Percentiles rank a stretch among this genome's conserved stretches.
phyloP scores from a whole-genome alignment of 2,797 vertebrate species.

The Pangasius macronema region DNA sequence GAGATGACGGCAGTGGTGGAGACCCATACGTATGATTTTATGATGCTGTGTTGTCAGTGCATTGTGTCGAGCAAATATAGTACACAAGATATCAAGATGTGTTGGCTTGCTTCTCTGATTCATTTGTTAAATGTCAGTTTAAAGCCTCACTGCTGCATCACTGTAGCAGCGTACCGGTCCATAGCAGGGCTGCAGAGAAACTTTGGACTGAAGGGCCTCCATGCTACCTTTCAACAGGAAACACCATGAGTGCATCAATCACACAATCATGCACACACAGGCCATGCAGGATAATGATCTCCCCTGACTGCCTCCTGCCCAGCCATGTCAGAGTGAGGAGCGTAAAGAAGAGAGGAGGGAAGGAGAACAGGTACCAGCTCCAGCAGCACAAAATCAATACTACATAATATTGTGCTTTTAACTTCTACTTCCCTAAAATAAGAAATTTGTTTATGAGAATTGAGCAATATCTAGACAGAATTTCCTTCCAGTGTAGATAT shows the following conservation, averaged over 20 bases:
- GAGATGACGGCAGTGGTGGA: neutral
- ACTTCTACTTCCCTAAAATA: neutral
- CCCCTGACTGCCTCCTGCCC: slow-evolving; percentile 48
- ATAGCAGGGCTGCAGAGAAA: neutral
- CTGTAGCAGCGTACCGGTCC: too few relatives aligned
- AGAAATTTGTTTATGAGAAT: neutral
- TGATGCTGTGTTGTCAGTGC: neutral
- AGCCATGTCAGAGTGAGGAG: slow-evolving; percentile 28
- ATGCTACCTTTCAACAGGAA: slow-evolving; percentile 31
- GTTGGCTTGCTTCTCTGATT: neutral
- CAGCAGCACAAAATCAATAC: neutral
- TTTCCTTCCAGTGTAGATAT: neutral
- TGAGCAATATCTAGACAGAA: neutral
- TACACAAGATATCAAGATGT: neutral
- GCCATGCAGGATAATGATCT: slow-evolving; percentile 53
- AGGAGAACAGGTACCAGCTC: neutral
- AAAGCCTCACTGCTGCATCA: neutral
- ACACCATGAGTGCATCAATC: slow-evolving; percentile 30
- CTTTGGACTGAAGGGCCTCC: slow-evolving; percentile 7
- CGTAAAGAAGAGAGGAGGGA: neutral
- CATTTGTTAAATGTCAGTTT: neutral
- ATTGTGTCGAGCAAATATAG: neutral
- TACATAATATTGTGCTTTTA: neutral
- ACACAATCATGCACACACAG: slow-evolving; percentile 24
- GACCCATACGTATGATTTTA: neutral